phyloP scores from a whole-genome alignment of 2,797 vertebrate genomes.

The Platalea minor region DNA sequence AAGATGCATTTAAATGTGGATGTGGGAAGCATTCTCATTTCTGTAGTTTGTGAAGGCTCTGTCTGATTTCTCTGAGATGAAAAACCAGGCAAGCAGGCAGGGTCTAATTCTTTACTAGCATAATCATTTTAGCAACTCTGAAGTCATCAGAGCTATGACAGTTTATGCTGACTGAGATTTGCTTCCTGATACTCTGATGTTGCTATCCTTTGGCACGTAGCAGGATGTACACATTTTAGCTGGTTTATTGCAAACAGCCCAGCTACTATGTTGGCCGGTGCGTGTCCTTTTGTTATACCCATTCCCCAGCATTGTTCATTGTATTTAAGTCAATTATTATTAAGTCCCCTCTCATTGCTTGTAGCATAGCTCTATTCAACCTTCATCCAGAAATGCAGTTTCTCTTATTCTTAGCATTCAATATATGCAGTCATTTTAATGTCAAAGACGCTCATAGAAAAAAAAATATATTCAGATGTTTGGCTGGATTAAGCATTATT shows the following conservation, averaged over 20 bases:
- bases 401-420: background rate
- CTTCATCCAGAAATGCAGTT: background rate
- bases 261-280: background rate
- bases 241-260: background rate
- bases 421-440: background rate
- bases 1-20: background rate
- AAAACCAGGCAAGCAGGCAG: background rate
- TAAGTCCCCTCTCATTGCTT: background rate
- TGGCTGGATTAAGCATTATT: background rate
- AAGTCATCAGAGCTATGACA: background rate
- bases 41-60: background rate
- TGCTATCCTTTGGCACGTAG: background rate
- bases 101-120: background rate
- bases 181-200: background rate
- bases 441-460: background rate
- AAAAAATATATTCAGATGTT: background rate
- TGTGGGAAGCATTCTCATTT: background rate
- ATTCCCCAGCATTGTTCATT: background rate
- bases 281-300: background rate
- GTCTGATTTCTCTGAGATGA: background rate
- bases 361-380: background rate
- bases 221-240: background rate
- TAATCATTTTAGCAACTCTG: background rate
- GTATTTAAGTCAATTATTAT: background rate
- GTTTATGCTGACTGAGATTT: background rate